These are phyloP conservation scores for Rhabdomys dilectus DNA, from an alignment of 2,113 vertebrate species.

Conservation along the genomic window DNA sequence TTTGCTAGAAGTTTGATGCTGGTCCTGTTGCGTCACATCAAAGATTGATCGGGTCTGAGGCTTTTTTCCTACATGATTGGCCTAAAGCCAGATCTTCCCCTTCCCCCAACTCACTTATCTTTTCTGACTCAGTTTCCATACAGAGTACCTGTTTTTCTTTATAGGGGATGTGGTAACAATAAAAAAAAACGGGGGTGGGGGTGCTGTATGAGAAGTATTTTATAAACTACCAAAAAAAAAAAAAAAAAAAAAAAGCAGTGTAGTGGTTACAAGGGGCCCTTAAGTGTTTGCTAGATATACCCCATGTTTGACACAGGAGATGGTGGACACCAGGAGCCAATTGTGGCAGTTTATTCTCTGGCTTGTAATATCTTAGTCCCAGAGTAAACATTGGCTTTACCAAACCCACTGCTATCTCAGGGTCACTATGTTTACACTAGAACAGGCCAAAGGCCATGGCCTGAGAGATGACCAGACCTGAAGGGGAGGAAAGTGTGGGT, in stretches of 20 bases:
- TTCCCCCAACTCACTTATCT: not conserved
- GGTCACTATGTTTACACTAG: constrained; percentile 75
- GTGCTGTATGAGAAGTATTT: not conserved
- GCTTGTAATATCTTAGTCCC: constrained; percentile 42
- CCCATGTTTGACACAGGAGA: not conserved
- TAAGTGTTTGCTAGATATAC: not conserved
- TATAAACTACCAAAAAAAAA: not conserved
- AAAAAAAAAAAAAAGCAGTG: not conserved
- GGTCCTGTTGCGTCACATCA: not conserved
- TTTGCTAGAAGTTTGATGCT: not conserved
- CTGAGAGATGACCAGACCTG: not conserved
- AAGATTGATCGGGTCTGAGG: not conserved
- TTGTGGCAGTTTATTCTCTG: not conserved
- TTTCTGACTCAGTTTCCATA: constrained; percentile 54
- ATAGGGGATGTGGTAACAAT: not conserved
- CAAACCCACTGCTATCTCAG: constrained; percentile 56
- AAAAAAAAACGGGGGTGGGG: not conserved
- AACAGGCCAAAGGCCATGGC: constrained; percentile 72
- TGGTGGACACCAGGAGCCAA: not conserved
- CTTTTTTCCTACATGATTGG: not conserved
- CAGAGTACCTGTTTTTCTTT: constrained; percentile 12
- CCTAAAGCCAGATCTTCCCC: not conserved
- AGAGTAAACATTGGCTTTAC: constrained; percentile 80
- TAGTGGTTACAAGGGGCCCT: not conserved
- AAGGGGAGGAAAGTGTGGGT: not conserved